phyloP scores from a whole-genome alignment of 2,113 vertebrate genomes.

The Scophthalmus maximus region DNA sequence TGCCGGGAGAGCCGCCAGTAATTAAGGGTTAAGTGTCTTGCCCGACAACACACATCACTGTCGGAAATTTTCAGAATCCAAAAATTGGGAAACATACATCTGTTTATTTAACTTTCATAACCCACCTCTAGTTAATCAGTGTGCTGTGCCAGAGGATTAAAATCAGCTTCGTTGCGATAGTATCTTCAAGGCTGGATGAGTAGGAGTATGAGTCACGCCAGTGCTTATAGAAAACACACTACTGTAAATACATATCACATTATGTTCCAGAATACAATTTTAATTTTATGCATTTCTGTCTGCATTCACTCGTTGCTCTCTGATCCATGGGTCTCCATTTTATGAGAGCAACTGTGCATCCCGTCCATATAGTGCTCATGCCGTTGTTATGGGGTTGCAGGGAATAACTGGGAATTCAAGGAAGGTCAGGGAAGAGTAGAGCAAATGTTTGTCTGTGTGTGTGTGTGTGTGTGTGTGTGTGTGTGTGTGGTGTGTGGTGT shows the following conservation, averaged over 20 bases:
- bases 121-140: background rate
- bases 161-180: background rate
- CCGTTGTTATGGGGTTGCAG: background rate
- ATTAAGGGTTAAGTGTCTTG: too few species aligned
- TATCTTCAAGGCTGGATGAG: slow-evolving; percentile 1
- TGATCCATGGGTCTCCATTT: background rate
- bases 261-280: too few species aligned
- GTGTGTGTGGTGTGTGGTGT: background rate
- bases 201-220: background rate
- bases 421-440: slow-evolving; percentile 1
- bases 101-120: background rate
- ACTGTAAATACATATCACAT: background rate
- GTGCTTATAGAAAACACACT: background rate
- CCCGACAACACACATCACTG: too few species aligned
- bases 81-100: background rate
- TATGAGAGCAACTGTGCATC: background rate
- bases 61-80: background rate
- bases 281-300: background rate
- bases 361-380: background rate
- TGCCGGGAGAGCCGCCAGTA: too few species aligned
- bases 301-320: background rate
- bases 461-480: too few species aligned
- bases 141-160: background rate
- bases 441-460: background rate
- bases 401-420: slow-evolving; percentile 4